Percentiles rank a stretch among this genome's conserved stretches.
phyloP scores from a whole-genome alignment of 1,140 invertebrate genomes.

The Sarcophaga bullata region DNA sequence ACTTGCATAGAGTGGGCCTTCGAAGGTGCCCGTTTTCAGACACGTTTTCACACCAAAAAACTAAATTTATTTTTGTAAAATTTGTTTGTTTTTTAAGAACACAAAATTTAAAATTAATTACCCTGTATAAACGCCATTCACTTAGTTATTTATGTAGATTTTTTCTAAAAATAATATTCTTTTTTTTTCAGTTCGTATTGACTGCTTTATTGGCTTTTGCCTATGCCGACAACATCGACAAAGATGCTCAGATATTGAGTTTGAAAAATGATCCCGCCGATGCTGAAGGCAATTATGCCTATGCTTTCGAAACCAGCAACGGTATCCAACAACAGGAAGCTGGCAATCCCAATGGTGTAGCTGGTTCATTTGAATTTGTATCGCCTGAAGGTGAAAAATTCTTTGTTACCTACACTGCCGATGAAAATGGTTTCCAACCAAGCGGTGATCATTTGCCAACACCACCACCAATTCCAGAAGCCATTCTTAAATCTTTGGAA shows the following conservation, averaged over 20 bases:
- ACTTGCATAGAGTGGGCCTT: too few species aligned
- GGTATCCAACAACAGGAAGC: conserved; percentile 56
- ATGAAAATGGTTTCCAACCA: conserved; percentile 68
- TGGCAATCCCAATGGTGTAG: conserved; percentile 52
- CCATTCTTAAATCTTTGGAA: conserved; percentile 62
- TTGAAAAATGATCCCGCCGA: conserved; percentile 48
- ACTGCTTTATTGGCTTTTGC: conserved; percentile 52
- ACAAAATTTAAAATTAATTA: too few species aligned
- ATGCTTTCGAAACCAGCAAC: conserved; percentile 53
- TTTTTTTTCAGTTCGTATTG: conserved; percentile 41
- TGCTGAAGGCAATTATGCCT: conserved; percentile 53
- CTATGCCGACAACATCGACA: conserved; percentile 58
- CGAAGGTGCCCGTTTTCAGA: too few species aligned
- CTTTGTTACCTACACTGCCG: conserved; percentile 65
- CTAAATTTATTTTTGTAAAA: too few species aligned
- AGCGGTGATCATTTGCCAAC: conserved; percentile 67
- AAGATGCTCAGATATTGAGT: conserved; percentile 49
- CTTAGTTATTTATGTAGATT: too few species aligned
- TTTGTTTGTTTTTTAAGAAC: too few species aligned
- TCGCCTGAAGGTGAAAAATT: conserved; percentile 56
- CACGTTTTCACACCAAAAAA: too few species aligned
- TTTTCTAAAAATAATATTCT: too few species aligned
- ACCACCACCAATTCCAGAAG: conserved; percentile 64
- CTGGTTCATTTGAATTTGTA: conserved; percentile 46
- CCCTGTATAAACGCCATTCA: too few species aligned